These are phyloP conservation scores for Ranitomeya imitator DNA, from an alignment of 2,113 vertebrate species.

Conservation along the genomic window DNA sequence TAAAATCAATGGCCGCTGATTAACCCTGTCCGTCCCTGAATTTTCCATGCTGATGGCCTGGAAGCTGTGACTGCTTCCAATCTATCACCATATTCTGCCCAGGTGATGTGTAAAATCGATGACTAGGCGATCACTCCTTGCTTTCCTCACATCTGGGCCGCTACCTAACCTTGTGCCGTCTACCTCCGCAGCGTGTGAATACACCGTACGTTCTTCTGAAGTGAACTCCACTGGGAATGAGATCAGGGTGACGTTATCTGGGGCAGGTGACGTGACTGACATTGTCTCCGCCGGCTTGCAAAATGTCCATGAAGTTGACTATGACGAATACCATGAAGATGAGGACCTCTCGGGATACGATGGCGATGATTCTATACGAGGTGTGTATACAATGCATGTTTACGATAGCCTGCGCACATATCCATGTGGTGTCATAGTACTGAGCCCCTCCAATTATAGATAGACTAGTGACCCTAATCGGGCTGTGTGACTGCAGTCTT, in stretches of 20 bases:
- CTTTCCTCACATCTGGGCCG: not conserved
- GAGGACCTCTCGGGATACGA: not conserved
- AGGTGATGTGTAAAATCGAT: too few relatives aligned
- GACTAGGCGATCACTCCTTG: too few relatives aligned
- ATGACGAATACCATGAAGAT: constrained; percentile 15
- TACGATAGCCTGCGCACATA: too few relatives aligned
- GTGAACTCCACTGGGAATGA: not conserved
- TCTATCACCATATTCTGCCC: too few relatives aligned
- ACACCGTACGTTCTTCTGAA: not conserved
- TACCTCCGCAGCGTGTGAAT: not conserved
- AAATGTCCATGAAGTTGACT: not conserved
- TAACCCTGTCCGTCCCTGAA: not conserved
- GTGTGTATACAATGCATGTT: not conserved
- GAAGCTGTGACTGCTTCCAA: too few relatives aligned
- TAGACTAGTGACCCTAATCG: too few relatives aligned
- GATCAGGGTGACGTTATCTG: constrained; percentile 29
- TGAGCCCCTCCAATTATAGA: too few relatives aligned
- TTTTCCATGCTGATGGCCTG: not conserved
- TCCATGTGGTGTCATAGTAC: too few relatives aligned
- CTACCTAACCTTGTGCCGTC: not conserved
- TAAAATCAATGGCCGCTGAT: not conserved
- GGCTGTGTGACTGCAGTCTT: too few relatives aligned
- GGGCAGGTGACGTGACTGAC: constrained; percentile 5
- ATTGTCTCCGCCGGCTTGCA: not conserved
- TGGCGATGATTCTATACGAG: constrained; percentile 44